Percentiles rank a stretch among this genome's conserved stretches.
phyloP scores from a whole-genome alignment of 2,888 invertebrate genomes.

The Prosapia bicincta region DNA sequence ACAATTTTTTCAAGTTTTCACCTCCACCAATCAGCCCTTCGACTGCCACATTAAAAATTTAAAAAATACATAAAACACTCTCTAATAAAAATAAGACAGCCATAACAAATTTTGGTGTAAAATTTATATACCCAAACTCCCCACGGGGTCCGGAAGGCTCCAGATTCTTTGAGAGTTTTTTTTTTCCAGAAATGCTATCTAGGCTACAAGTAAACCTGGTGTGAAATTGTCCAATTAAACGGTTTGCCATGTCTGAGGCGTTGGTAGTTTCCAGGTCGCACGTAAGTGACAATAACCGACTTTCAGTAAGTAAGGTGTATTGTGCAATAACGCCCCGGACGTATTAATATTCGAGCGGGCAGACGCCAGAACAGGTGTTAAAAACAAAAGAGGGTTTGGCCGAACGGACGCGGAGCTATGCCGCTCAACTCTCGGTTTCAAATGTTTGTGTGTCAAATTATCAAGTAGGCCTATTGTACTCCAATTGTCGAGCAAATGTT shows the following conservation, averaged over 20 bases:
- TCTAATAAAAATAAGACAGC: no score
- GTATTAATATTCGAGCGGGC: neutral
- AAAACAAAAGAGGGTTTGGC: neutral
- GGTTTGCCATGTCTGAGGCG: neutral
- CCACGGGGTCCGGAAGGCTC: neutral
- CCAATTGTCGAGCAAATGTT: no score
- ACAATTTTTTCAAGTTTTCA: no score
- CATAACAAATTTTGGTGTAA: neutral
- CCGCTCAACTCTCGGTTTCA: neutral
- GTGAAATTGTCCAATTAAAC: neutral
- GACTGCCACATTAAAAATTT: no score
- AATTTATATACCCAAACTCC: neutral
- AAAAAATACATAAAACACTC: no score
- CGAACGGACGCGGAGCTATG: neutral
- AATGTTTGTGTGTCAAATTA: neutral
- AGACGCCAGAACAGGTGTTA: neutral
- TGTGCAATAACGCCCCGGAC: neutral
- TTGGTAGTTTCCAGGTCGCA: neutral
- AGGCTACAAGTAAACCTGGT: neutral
- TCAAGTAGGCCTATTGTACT: no score
- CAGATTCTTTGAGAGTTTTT: neutral
- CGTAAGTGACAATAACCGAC: neutral
- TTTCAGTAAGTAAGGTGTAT: neutral
- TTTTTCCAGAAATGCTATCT: neutral
- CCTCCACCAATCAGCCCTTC: no score